A percentile compares a stretch with the other conserved stretches of the same genome.
phyloP scores from a whole-genome alignment of 2,888 invertebrate genomes.

The Gastrophysa polygoni region DNA sequence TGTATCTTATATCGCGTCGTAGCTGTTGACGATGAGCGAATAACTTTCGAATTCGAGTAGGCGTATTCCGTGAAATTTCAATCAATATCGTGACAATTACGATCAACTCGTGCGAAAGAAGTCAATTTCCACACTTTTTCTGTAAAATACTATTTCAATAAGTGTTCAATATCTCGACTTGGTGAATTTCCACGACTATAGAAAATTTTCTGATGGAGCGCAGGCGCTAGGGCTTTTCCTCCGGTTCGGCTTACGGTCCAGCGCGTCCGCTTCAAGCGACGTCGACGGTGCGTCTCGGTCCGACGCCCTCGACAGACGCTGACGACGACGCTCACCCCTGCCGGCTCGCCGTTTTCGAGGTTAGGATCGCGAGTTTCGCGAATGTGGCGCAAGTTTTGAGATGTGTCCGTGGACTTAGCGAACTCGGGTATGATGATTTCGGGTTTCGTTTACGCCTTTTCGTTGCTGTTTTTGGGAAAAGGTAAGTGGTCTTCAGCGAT shows the following conservation, averaged over 20 bases:
- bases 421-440: constrained; percentile 25
- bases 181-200: too few species aligned
- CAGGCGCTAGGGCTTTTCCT: constrained; percentile 10
- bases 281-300: constrained; percentile 36
- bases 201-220: too few species aligned
- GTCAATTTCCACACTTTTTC: too few species aligned
- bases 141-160: too few species aligned
- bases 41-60: too few species aligned
- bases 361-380: constrained; percentile 11
- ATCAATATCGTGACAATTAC: too few species aligned
- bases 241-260: constrained; percentile 41
- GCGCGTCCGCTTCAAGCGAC: constrained; percentile 39
- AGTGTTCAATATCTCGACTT: too few species aligned
- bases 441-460: constrained; percentile 25
- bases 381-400: constrained; percentile 9
- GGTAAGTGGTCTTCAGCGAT: constrained; percentile 24
- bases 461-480: constrained; percentile 25
- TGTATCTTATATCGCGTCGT: too few species aligned
- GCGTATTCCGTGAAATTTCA: too few species aligned
- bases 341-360: constrained; percentile 22
- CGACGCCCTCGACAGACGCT: constrained; percentile 40
- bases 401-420: constrained; percentile 20
- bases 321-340: constrained; percentile 22
- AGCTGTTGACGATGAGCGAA: too few species aligned
- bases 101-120: too few species aligned